These are phyloP conservation scores for Silurus meridionalis DNA, from an alignment of 2,113 vertebrate species.

Conservation along the genomic window DNA sequence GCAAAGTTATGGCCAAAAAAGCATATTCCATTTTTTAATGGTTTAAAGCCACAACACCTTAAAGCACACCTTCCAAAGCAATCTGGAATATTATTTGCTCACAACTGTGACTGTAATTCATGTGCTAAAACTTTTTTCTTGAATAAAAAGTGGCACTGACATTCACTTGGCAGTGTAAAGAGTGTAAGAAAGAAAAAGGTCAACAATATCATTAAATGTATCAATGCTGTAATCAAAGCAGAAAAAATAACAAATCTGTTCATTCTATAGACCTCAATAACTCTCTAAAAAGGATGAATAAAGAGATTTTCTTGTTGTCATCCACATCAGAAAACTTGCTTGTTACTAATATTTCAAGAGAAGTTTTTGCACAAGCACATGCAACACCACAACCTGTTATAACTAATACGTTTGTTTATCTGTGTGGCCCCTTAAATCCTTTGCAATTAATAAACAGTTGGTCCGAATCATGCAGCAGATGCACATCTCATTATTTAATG, in stretches of 20 bases:
- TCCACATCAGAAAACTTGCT: neutral
- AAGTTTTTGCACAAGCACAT: neutral
- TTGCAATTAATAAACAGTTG: conserved; percentile 6
- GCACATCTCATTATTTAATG: conserved; percentile 30
- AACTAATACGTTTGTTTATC: neutral
- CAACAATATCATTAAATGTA: neutral
- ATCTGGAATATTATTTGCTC: neutral
- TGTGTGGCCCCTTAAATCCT: neutral
- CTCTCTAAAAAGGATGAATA: neutral
- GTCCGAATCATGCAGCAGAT: neutral
- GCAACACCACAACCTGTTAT: neutral
- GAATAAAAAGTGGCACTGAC: neutral
- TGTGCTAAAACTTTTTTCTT: too few species aligned
- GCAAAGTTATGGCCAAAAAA: neutral
- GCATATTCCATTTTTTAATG: too few species aligned
- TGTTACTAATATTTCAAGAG: neutral
- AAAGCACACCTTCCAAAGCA: too few species aligned
- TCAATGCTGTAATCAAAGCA: neutral
- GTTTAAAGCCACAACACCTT: neutral
- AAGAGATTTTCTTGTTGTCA: neutral
- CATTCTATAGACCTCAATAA: neutral
- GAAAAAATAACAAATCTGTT: neutral
- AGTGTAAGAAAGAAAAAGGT: neutral
- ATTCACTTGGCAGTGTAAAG: neutral
- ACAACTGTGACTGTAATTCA: neutral